Percentiles rank a stretch among this genome's conserved stretches.
Evolutionary conservation across 2,113 vertebrate species (phyloP).

Genomic region (Donacobius atricapilla): DNA sequence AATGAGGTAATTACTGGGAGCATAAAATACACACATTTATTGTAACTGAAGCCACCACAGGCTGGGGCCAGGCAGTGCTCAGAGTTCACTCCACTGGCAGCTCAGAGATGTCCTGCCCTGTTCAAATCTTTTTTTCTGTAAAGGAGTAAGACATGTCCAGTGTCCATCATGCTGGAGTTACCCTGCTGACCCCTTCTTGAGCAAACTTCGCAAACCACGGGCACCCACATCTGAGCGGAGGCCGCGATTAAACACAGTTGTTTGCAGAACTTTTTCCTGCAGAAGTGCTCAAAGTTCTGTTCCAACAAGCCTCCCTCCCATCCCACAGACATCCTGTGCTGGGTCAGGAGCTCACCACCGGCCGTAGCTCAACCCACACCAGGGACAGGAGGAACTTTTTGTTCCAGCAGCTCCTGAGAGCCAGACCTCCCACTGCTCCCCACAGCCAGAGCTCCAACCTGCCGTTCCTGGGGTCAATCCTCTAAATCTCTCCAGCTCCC

Average conservation of each 20-base stretch:
- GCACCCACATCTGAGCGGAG: constrained; percentile 16
- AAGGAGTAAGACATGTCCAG: background rate
- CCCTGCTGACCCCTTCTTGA: background rate
- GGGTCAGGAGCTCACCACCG: constrained; percentile 8
- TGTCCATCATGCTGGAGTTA: background rate
- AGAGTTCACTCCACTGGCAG: background rate
- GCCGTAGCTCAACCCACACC: background rate
- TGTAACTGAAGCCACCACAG: constrained; percentile 34
- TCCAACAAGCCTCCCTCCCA: constrained; percentile 42
- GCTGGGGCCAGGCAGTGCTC: background rate
- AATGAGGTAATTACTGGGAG: constrained; percentile 28
- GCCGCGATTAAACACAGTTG: constrained; percentile 2
- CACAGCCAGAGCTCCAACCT: background rate
- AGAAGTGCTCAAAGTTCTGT: background rate
- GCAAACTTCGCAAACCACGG: constrained; percentile 40
- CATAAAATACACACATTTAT: constrained; percentile 29
- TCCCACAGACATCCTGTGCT: constrained; percentile 58
- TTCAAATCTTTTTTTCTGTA: background rate
- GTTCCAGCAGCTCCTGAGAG: background rate
- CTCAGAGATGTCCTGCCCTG: background rate
- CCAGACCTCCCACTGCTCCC: background rate
- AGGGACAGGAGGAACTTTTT: constrained; percentile 20
- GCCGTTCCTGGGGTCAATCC: background rate
- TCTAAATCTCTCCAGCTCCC: background rate
- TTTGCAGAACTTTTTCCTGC: constrained; percentile 10